A percentile compares a stretch with the other conserved stretches of the same genome.
phyloP scores from a whole-genome alignment of 2,113 vertebrate species.

The Donacobius atricapilla region DNA sequence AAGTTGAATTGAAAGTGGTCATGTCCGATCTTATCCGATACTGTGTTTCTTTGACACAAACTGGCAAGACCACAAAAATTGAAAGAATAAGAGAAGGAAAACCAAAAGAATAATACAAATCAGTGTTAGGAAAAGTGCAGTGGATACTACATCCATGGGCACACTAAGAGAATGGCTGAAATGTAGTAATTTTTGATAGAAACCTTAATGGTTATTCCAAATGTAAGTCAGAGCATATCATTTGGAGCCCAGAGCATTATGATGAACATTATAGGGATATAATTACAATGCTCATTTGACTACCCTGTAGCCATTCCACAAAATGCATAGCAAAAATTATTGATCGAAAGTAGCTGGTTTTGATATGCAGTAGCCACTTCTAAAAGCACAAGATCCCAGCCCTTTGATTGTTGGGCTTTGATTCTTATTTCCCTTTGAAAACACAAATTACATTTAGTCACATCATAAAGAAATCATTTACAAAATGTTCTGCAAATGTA shows the following conservation, averaged over 20 bases:
- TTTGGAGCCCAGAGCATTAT: not conserved
- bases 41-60: not conserved
- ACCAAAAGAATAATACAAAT: not conserved
- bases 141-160: not conserved
- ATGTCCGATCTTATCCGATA: not conserved
- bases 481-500: not conserved
- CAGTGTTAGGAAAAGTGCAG: not conserved
- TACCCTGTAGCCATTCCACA: not conserved
- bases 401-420: not conserved
- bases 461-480: not conserved
- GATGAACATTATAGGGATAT: not conserved
- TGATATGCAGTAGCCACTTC: not conserved
- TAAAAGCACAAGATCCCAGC: not conserved
- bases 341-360: not conserved
- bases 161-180: not conserved
- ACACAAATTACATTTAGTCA: not conserved
- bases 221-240: not conserved
- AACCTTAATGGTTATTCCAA: constrained; percentile 3
- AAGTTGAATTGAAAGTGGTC: not conserved
- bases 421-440: constrained; percentile 25
- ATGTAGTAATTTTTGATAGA: not conserved
- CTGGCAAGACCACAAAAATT: not conserved
- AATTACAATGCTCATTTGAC: constrained; percentile 12
- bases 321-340: not conserved
- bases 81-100: not conserved